Conservation (phyloP, 2,113 vertebrate genomes). For the Andinoacara biseriatus region DNA sequence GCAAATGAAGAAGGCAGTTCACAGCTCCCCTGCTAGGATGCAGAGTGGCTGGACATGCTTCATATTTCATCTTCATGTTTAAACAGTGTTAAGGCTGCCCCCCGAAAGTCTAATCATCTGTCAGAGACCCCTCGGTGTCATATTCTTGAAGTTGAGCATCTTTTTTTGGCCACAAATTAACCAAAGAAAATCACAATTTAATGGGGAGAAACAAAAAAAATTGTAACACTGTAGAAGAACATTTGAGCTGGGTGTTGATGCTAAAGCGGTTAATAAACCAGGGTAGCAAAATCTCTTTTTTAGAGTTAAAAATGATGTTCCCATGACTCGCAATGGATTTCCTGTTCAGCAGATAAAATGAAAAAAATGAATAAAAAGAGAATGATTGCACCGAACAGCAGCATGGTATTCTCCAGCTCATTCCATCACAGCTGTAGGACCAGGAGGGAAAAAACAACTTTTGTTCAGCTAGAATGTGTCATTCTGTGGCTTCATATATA, state of each 20-base stretch:
- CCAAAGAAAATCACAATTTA: background rate
- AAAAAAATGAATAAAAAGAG: background rate
- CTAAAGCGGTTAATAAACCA: background rate
- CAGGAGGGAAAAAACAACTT: background rate
- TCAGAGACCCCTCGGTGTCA: rapidly evolving
- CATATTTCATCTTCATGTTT: background rate
- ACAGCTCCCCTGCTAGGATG: background rate
- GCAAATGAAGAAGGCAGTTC: background rate
- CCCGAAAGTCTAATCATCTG: too few relatives aligned
- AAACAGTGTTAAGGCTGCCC: background rate
- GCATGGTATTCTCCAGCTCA: background rate
- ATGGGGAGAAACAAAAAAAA: rapidly evolving
- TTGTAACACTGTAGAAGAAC: background rate
- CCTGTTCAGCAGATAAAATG: background rate
- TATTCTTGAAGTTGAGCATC: background rate
- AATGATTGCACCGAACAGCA: background rate
- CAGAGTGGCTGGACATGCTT: background rate
- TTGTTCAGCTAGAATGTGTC: background rate
- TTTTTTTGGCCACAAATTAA: background rate
- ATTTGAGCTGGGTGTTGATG: background rate
- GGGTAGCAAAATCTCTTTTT: background rate
- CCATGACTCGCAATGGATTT: background rate
- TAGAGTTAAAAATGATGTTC: background rate
- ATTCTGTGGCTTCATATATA: background rate
- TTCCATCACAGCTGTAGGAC: background rate